Evolutionary conservation across 2,113 vertebrate species (phyloP).

Genomic region (Maccullochella peelii): DNA sequence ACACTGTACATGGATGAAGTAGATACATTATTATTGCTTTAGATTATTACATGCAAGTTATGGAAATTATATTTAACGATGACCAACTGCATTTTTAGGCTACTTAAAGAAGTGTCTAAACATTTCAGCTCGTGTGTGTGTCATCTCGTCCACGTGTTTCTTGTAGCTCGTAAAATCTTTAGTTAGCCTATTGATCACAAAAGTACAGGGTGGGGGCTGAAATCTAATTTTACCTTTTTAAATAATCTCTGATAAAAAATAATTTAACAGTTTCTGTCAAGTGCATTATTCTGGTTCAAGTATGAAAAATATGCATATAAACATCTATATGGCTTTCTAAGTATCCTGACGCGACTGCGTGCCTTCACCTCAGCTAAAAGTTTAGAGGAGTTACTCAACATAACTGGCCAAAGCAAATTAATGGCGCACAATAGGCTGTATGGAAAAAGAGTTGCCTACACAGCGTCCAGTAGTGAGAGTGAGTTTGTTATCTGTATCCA

Average conservation of each 20-base stretch:
- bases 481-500: not conserved
- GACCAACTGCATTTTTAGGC: not conserved
- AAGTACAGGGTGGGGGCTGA: not conserved
- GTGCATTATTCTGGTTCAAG: not conserved
- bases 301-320: not conserved
- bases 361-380: not conserved
- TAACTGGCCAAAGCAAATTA: not conserved
- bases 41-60: not conserved
- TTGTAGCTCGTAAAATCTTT: not conserved
- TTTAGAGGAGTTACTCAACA: not conserved
- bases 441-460: not conserved
- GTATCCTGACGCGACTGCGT: not conserved
- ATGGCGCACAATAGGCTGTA: not conserved
- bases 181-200: not conserved
- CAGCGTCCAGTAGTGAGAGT: not conserved
- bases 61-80: not conserved
- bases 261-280: not conserved
- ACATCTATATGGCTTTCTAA: not conserved
- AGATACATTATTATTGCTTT: not conserved
- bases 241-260: not conserved
- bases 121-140: not conserved
- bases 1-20: not conserved
- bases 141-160: slow-evolving; percentile 11
- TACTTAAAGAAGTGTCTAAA: not conserved
- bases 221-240: not conserved